Base-by-base conservation (phyloP, 2,888 invertebrate species). In the Itoplectis maculator region DNA sequence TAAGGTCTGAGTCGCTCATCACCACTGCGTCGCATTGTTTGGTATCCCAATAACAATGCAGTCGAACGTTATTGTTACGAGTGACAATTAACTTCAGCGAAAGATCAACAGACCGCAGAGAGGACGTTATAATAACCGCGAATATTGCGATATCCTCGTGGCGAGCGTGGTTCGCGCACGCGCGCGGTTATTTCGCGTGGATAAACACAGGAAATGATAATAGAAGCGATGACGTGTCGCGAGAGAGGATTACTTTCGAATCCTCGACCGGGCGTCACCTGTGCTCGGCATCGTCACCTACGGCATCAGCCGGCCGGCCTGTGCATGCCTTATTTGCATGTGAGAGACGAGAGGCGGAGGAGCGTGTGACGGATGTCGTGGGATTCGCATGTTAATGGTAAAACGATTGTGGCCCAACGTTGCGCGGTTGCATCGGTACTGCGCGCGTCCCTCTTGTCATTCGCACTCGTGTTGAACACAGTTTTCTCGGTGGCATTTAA, bases 301-400 rank as follows among this genome's bases (percentile, higher is more conserved):
- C n/a, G n/a, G n/a, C n/a, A n/a, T n/a, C n/a, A n/a, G n/a, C n/a
- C n/a, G n/a, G n/a, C n/a, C n/a, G n/a, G 54, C 20, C 29, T 18
- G 42, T 20, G 40, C 18, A n/a, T 45, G 74, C 79, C 82, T 82
- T 75, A 82, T 82, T 82, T 82, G 82, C 82, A 82, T 82, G 70
- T 72, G 74, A 74, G 79, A 70, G n/a, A n/a, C n/a, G n/a, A n/a
- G n/a, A n/a, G n/a, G n/a, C n/a, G n/a, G 72, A 82, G 49, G 59
- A 75, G 65, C 66, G 69, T 74, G 23, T 56, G 75, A 82, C 82
- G 82, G 82, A 82, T 79, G 79, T 79, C 82, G 82, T 82, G 82
- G 82, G 82, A 75, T 82, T 82, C 75, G 79, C 82, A 79, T 75
- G 20, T 82, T 66, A 79, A 82, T 66, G 59, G 61, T n/a, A n/a